Percentiles rank a stretch among this genome's conserved stretches.
Conservation (phyloP, 2,888 invertebrate genomes). For the Tinea semifulvella region DNA sequence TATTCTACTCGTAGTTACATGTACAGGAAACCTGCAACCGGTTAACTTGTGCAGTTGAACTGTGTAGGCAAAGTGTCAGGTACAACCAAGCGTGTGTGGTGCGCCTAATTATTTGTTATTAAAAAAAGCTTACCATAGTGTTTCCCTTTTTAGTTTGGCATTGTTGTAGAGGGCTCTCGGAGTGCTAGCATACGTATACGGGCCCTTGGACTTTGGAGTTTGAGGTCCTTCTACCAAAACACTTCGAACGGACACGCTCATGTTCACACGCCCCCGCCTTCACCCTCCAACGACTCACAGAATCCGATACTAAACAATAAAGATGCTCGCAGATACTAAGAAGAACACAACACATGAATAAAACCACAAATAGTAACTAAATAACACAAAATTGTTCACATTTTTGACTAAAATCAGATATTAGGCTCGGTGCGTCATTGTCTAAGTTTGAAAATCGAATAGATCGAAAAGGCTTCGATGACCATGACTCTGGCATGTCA, state of each 20-base stretch:
- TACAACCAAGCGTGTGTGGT: too few relatives aligned
- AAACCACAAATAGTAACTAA: not conserved
- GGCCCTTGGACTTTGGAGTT: slow-evolving; percentile 39
- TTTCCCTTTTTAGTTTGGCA: slow-evolving; percentile 54
- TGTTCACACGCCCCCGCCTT: slow-evolving; percentile 22
- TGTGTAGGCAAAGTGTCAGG: too few relatives aligned
- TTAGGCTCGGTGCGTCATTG: not conserved
- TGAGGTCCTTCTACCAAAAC: slow-evolving; percentile 53
- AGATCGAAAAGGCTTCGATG: not conserved
- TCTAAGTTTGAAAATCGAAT: slow-evolving; percentile 12
- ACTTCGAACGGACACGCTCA: slow-evolving; percentile 50
- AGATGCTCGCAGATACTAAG: slow-evolving; percentile 34
- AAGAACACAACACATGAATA: slow-evolving; percentile 42
- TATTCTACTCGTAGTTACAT: too few relatives aligned
- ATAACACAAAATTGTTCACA: slow-evolving; percentile 7
- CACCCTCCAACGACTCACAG: too few relatives aligned
- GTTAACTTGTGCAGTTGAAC: too few relatives aligned
- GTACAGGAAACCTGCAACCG: too few relatives aligned
- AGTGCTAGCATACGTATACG: slow-evolving; percentile 69
- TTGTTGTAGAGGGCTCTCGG: slow-evolving; percentile 69
- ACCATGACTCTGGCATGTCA: slow-evolving; percentile 1
- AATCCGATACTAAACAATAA: slow-evolving; percentile 24
- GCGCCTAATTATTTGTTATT: too few relatives aligned
- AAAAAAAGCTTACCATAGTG: slow-evolving; percentile 43
- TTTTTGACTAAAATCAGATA: not conserved